A percentile compares a stretch with the other conserved stretches of the same genome.
Conservation (phyloP, 2,888 invertebrate genomes). For the Poecilus cupreus region DNA sequence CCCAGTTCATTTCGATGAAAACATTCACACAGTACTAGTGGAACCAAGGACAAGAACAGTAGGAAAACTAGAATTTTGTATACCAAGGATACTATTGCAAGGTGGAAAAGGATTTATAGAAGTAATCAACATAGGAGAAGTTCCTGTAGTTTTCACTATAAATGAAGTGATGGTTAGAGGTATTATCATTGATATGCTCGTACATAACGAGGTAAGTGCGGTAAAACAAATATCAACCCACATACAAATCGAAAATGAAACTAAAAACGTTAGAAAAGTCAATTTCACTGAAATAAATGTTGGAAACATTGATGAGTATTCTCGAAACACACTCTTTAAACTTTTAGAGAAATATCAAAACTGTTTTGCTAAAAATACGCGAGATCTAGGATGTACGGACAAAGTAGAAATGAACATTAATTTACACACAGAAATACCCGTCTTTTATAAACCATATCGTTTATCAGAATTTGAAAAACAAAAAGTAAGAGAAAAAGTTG, state of each 20-base stretch:
- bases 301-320: background rate
- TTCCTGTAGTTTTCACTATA: background rate
- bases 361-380: constrained; percentile 18
- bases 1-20: background rate
- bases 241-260: background rate
- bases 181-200: background rate
- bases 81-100: background rate
- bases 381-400: constrained; percentile 56
- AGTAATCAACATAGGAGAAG: background rate
- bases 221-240: background rate
- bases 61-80: background rate
- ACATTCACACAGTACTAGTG: background rate
- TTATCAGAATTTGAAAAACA: constrained; percentile 62
- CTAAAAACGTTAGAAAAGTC: background rate
- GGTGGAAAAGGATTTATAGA: background rate
- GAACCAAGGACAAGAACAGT: background rate
- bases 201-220: background rate
- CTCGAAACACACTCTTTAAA: background rate
- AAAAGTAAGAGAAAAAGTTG: constrained; percentile 61
- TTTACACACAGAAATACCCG: constrained; percentile 51
- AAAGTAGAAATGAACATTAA: constrained; percentile 61
- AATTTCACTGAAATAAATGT: background rate
- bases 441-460: constrained; percentile 63
- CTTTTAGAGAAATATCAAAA: background rate
- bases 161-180: background rate